Percentiles rank a stretch among this genome's conserved stretches.
phyloP scores from a whole-genome alignment of 2,113 vertebrate genomes.

The Gobio gobio region DNA sequence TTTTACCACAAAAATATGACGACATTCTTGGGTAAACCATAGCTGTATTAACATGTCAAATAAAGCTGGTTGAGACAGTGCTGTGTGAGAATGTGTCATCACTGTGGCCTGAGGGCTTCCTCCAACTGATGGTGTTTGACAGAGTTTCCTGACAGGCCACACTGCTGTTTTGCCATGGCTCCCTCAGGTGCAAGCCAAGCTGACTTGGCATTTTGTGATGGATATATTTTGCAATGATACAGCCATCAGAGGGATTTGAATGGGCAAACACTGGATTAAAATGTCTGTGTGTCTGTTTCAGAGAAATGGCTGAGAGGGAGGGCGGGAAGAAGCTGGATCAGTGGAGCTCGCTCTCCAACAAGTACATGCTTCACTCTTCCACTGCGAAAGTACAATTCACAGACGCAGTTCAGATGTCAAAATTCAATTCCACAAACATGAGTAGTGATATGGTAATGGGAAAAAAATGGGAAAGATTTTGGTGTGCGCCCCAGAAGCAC shows the following conservation, averaged over 20 bases:
- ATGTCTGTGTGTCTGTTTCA: conserved; percentile 6
- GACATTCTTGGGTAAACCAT: not conserved
- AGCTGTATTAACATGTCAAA: conserved; percentile 13
- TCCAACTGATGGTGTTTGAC: conserved; percentile 24
- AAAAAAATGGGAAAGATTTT: not conserved
- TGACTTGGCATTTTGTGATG: conserved; percentile 21
- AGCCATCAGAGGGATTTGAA: conserved; percentile 25
- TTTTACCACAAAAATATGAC: not conserved
- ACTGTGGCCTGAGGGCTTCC: conserved; percentile 18
- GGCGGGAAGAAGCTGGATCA: not conserved
- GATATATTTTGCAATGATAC: conserved; percentile 3
- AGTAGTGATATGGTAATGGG: not conserved
- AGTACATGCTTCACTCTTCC: not conserved
- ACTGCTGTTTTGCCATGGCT: not conserved
- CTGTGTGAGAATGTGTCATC: not conserved
- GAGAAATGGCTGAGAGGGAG: conserved; percentile 13
- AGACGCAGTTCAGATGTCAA: conserved; percentile 17
- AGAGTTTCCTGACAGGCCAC: conserved; percentile 26
- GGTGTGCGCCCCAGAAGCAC: not conserved
- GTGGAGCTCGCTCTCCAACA: not conserved
- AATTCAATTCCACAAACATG: conserved; percentile 20
- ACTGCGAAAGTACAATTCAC: not conserved
- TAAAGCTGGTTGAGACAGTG: conserved; percentile 10
- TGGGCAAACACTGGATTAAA: conserved; percentile 26
- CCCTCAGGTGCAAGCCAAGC: conserved; percentile 5